A percentile compares a stretch with the other conserved stretches of the same genome.
Conservation (phyloP, 2,113 vertebrate genomes). For the Misgurnus mizolepis region DNA sequence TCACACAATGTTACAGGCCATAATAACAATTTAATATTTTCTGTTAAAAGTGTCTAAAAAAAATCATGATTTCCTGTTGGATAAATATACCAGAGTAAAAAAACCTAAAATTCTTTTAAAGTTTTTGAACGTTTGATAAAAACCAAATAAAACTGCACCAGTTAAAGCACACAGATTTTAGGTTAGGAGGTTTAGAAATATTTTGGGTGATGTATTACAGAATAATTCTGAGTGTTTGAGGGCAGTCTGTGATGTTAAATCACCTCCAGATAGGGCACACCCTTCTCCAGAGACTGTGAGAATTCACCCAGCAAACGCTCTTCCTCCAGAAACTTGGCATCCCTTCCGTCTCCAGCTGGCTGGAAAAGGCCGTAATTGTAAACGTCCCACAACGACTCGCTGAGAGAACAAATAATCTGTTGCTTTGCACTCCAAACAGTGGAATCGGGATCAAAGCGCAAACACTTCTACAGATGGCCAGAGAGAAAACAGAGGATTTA, state of each 20-base stretch:
- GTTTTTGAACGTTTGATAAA: no score
- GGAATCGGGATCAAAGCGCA: conserved; percentile 87
- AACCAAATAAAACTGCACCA: not conserved
- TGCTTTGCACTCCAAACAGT: conserved; percentile 90
- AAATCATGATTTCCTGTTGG: no score
- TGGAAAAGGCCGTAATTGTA: conserved; percentile 94
- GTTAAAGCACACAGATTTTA: no score
- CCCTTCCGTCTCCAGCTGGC: conserved; percentile 85
- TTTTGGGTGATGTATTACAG: not conserved
- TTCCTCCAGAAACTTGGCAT: conserved; percentile 90
- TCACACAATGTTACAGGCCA: no score
- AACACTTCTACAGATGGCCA: conserved; percentile 80
- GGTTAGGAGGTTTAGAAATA: not conserved
- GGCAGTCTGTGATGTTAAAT: not conserved
- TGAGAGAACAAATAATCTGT: conserved; percentile 87
- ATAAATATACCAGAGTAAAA: no score
- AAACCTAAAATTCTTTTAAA: no score
- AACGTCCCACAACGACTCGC: conserved; percentile 85
- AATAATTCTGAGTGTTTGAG: not conserved
- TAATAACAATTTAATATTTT: no score
- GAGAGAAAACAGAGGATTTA: conserved; percentile 11
- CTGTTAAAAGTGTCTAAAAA: no score
- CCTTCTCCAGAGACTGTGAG: conserved; percentile 88
- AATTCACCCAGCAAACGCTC: conserved; percentile 83
- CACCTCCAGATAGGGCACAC: conserved; percentile 92